These are phyloP conservation scores for Poecilia wingei DNA, from an alignment of 2,797 vertebrate genomes.

Conservation along the genomic window DNA sequence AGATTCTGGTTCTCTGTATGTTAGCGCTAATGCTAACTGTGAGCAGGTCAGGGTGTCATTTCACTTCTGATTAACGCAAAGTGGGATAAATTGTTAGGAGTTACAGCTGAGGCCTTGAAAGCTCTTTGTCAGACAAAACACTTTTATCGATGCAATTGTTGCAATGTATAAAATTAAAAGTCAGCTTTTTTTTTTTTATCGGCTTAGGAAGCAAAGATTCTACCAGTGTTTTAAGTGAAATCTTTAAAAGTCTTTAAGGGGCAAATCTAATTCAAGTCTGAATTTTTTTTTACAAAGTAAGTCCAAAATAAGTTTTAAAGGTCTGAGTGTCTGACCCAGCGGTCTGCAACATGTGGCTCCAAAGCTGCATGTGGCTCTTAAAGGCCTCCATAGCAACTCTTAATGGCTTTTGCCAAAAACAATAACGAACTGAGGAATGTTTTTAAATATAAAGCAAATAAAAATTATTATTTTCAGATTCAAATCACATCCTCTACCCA, in stretches of 20 bases:
- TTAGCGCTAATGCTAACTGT: slow-evolving; percentile 17
- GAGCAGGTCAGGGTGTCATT: slow-evolving; percentile 15
- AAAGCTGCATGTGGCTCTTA: too few relatives aligned
- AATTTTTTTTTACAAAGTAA: too few relatives aligned
- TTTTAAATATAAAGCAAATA: too few relatives aligned
- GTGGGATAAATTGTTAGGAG: slow-evolving; percentile 50
- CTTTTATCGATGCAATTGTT: background rate
- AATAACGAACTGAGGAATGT: too few relatives aligned
- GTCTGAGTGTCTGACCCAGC: background rate
- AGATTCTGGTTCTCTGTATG: background rate
- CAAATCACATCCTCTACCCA: too few relatives aligned
- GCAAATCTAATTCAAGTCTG: background rate
- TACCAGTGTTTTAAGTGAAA: background rate
- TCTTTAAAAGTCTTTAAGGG: background rate
- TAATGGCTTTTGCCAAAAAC: too few relatives aligned
- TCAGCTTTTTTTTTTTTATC: background rate
- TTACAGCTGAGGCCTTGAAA: slow-evolving; percentile 24
- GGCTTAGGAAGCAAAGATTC: background rate
- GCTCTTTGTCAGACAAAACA: slow-evolving; percentile 7
- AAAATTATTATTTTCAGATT: too few relatives aligned
- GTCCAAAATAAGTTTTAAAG: background rate
- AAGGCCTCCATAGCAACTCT: too few relatives aligned
- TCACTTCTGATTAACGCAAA: slow-evolving; percentile 44
- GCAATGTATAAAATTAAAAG: background rate
- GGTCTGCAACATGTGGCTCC: too few relatives aligned